Percentiles rank a stretch among this genome's conserved stretches.
Conservation (phyloP, 1,140 invertebrate species). For the Calliphora vicina region DNA sequence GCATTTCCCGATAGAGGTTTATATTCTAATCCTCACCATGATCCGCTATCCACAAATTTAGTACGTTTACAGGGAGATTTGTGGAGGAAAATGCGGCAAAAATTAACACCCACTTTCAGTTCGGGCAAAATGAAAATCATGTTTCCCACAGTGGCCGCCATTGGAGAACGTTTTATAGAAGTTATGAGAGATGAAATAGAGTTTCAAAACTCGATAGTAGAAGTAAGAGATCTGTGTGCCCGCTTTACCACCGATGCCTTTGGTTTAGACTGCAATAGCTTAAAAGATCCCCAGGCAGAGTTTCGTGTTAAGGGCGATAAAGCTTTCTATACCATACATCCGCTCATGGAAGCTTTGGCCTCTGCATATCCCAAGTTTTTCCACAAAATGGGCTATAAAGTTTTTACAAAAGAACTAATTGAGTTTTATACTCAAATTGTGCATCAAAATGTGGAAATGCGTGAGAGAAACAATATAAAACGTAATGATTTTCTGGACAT, state of each 20-base stretch:
- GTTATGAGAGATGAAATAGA: conserved; percentile 48
- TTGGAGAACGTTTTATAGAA: conserved; percentile 56
- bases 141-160: conserved; percentile 58
- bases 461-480: conserved; percentile 51
- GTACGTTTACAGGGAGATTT: conserved; percentile 64
- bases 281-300: conserved; percentile 58
- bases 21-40: conserved; percentile 62
- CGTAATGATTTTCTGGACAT: conserved; percentile 57
- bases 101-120: conserved; percentile 68
- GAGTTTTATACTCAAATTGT: conserved; percentile 58
- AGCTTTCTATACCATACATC: conserved; percentile 49
- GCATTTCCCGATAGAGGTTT: conserved; percentile 65
- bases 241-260: conserved; percentile 68
- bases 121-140: conserved; percentile 69
- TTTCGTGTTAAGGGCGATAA: conserved; percentile 63
- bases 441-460: conserved; percentile 51
- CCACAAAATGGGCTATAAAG: conserved; percentile 44
- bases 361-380: conserved; percentile 48
- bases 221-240: conserved; percentile 58
- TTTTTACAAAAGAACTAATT: conserved; percentile 50
- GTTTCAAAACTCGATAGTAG: conserved; percentile 41
- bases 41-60: conserved; percentile 64
- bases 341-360: conserved; percentile 39
- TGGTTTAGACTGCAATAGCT: conserved; percentile 32
- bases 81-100: conserved; percentile 68